These are phyloP conservation scores for Pao palembangensis DNA, from an alignment of 2,113 vertebrate genomes.

Conservation along the genomic window DNA sequence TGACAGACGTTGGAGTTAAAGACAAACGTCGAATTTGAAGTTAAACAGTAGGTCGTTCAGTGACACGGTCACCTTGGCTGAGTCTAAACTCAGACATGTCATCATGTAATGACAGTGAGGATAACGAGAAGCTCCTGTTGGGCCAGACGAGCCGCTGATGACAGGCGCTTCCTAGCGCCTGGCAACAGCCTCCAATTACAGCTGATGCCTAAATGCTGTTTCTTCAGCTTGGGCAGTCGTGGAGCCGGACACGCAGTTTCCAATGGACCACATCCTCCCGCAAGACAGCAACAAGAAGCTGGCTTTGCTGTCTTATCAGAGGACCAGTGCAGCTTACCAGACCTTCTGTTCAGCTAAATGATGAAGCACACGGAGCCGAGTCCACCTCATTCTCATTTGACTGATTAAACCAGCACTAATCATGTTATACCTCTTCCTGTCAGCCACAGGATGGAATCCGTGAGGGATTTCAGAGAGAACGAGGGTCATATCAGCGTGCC, in stretches of 20 bases:
- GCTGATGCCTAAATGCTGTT: constrained; percentile 53
- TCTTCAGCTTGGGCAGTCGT: constrained; percentile 35
- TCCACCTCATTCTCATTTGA: neutral
- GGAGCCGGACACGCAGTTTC: constrained; percentile 1
- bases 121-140: constrained; percentile 26
- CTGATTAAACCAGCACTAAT: neutral
- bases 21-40: no score
- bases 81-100: constrained; percentile 28
- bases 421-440: constrained; percentile 1
- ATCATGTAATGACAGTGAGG: constrained; percentile 38
- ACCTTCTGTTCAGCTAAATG: no score
- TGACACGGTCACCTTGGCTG: neutral
- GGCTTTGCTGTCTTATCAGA: constrained; percentile 30
- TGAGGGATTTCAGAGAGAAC: neutral
- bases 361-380: no score
- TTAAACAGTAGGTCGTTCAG: no score
- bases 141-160: constrained; percentile 39
- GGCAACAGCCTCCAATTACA: constrained; percentile 50
- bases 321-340: neutral
- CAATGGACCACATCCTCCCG: constrained; percentile 18
- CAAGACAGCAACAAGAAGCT: constrained; percentile 26
- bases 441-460: constrained; percentile 1
- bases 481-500: no score
- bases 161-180: constrained; percentile 21
- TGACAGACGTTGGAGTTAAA: no score